A percentile compares a stretch with the other conserved stretches of the same genome.
Evolutionary conservation across 2,113 vertebrate species (phyloP).

Genomic region (Turnix velox): DNA sequence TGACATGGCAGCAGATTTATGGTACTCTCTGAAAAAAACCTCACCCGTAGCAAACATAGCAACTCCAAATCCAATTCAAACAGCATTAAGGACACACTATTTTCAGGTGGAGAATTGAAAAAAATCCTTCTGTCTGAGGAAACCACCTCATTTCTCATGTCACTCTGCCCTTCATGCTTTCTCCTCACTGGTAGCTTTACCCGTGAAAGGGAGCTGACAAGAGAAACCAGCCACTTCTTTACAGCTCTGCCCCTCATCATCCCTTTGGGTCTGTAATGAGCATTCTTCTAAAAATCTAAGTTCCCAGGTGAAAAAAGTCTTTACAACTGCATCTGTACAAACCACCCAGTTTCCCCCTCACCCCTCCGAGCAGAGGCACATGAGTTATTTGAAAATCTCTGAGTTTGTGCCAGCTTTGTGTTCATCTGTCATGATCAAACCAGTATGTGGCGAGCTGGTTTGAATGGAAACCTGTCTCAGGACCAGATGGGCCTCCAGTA

Average conservation of each 20-base stretch:
- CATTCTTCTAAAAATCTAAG: not conserved
- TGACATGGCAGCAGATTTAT: not conserved
- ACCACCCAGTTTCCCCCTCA: fast-evolving
- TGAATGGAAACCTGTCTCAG: not conserved
- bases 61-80: not conserved
- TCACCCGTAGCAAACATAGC: not conserved
- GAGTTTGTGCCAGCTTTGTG: not conserved
- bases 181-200: fast-evolving
- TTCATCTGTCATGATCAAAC: fast-evolving
- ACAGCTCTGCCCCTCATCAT: not conserved
- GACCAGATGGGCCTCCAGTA: not conserved
- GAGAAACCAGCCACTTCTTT: not conserved
- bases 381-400: not conserved
- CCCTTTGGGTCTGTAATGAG: not conserved
- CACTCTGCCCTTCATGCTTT: fast-evolving
- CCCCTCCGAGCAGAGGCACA: fast-evolving
- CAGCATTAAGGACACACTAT: not conserved
- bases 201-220: not conserved
- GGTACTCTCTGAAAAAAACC: not conserved
- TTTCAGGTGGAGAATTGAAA: not conserved
- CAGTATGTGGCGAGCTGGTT: not conserved
- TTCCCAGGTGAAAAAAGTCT: not conserved
- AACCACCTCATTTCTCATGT: not conserved
- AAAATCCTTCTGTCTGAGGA: not conserved
- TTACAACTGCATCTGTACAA: not conserved